These are phyloP conservation scores for Oeneis ivallda DNA, from an alignment of 2,888 invertebrate species.

Conservation along the genomic window DNA sequence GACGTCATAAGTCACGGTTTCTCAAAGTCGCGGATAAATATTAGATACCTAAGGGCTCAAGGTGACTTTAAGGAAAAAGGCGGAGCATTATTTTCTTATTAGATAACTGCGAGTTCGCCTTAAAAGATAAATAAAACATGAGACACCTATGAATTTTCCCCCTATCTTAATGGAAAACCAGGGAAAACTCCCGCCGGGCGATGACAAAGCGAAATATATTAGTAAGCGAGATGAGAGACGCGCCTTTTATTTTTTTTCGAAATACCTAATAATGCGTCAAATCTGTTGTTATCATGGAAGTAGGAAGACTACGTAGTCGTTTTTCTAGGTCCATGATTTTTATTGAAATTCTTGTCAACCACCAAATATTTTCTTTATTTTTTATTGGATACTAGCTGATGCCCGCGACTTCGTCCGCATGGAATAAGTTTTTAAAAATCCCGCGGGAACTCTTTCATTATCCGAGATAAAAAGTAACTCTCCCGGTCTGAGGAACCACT, in stretches of 20 bases:
- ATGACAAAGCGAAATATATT: slow-evolving; percentile 29
- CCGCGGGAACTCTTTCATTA: too few species aligned
- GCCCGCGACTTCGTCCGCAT: too few species aligned
- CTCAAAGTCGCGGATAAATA: slow-evolving; percentile 15
- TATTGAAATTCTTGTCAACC: too few species aligned
- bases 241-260: not conserved
- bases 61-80: slow-evolving; percentile 12
- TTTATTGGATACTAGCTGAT: too few species aligned
- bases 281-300: too few species aligned
- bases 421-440: too few species aligned
- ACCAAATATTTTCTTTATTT: too few species aligned
- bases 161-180: slow-evolving; percentile 26
- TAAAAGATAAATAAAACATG: slow-evolving; percentile 24
- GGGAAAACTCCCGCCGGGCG: slow-evolving; percentile 19
- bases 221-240: not conserved
- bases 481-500: too few species aligned
- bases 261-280: not conserved
- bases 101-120: slow-evolving; percentile 15
- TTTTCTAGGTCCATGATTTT: too few species aligned
- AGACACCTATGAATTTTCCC: slow-evolving; percentile 22
- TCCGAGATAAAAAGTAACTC: too few species aligned
- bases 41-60: not conserved
- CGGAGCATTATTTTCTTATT: slow-evolving; percentile 21
- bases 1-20: slow-evolving; percentile 8
- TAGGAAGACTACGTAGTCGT: too few species aligned